Evolutionary conservation across 2,797 vertebrate genomes (phyloP).

Genomic region (Dipus sagitta): DNA sequence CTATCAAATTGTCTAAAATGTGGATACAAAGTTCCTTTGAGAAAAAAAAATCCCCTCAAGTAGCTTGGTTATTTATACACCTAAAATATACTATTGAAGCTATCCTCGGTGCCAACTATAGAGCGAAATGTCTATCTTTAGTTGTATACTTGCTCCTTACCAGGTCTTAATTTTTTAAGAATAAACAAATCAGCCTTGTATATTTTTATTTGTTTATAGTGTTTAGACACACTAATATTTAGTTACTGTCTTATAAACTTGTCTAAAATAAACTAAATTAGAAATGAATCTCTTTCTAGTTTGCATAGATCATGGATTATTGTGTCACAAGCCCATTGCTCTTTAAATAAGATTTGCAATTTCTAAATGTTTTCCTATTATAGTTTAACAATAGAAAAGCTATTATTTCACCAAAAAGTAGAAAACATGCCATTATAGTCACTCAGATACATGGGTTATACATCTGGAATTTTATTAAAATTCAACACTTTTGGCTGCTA

Average conservation of each 20-base stretch:
- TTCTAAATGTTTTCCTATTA: slow-evolving; percentile 12
- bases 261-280: background rate
- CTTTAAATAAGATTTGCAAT: slow-evolving; percentile 55
- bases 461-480: slow-evolving; percentile 71
- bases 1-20: no score
- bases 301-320: background rate
- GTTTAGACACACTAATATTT: background rate
- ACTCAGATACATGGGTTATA: background rate
- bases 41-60: background rate
- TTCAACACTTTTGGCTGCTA: background rate
- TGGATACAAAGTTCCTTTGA: background rate
- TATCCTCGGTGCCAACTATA: background rate
- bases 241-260: background rate
- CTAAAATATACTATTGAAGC: background rate
- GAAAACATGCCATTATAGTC: background rate
- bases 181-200: background rate
- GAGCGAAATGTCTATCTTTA: background rate
- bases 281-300: background rate
- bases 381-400: slow-evolving; percentile 13
- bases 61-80: background rate
- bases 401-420: slow-evolving; percentile 22
- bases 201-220: background rate
- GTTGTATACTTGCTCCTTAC: background rate
- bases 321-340: slow-evolving; percentile 9
- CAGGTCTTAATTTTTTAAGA: background rate